Base-by-base conservation (phyloP, 2,113 vertebrate genomes). In the Oreamnos americanus region DNA sequence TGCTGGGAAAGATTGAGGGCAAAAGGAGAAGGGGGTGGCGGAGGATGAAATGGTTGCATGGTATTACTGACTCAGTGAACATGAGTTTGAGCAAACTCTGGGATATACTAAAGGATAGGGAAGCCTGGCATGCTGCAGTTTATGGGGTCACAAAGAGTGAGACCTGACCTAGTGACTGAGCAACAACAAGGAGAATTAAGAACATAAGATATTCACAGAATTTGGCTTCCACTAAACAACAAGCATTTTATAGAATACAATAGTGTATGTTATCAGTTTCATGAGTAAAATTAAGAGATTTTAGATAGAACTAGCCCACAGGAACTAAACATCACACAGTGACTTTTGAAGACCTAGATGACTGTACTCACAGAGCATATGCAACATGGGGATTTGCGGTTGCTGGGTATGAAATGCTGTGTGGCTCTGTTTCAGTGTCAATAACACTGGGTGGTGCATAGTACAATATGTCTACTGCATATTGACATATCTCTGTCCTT, bases 161-260 rank as follows among this genome's bases (percentile, higher is more conserved):
- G 71, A 43, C 39, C 5, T 25, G 71, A 43, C 6, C 21, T 43
- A 26, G 23, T 25, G 71, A 76, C 23, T 14, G 23, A 43, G 14
- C 71, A 74, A 23, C 64, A 71, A 13, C 49, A 58, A 93, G 36
- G n/a, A 83, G 25, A 91, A n/a, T 87, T 58, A 39, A 87, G 13
- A 92, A 74, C 30, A n/a, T n/a, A 87, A 95, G 95, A 78, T 39
- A 78, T 10, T 26, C 43, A n/a, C 2, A 64, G 43, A 91, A 36
- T 12, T 91, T 87, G 39, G 33, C 19, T 96, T 93, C 17, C 26
- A 25, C 4, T 57, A 94, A 88, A 87, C 6, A 8, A 47, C 16
- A 45, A 45, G 30, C 4, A 71, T 95, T 45, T 78, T 94, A 33
- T 83, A 45, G 81, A 97, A 84, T 79, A 30, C 15, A 71, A 33